Conservation (phyloP, 2,888 invertebrate species). For the Papilio gigon region DNA sequence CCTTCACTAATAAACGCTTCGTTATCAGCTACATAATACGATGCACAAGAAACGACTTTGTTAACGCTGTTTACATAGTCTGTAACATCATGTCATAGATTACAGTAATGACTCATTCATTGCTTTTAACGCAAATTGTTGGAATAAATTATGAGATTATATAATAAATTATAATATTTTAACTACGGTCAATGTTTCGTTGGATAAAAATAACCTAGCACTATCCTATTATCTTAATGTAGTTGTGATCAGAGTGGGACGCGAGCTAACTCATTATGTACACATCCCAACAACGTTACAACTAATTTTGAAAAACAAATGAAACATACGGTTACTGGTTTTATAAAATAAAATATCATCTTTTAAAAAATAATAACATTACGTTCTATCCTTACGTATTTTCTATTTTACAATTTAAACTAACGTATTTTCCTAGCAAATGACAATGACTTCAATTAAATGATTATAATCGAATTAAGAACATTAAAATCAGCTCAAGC, state of each 20-base stretch:
- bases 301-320: not conserved
- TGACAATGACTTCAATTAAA: conserved; percentile 50
- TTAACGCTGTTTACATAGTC: conserved; percentile 17
- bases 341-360: not conserved
- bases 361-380: too few relatives aligned
- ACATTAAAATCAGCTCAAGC: conserved; percentile 65
- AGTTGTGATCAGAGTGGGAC: not conserved
- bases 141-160: conserved; percentile 3
- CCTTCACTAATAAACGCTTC: conserved; percentile 15
- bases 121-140: conserved; percentile 21
- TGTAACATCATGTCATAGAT: conserved; percentile 16
- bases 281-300: not conserved
- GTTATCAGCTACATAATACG: conserved; percentile 25
- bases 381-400: too few relatives aligned
- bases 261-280: conserved; percentile 1
- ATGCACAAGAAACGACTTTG: conserved; percentile 23
- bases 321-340: not conserved
- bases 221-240: conserved; percentile 4
- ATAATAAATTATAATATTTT: conserved; percentile 11
- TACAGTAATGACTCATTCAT: conserved; percentile 14
- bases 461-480: conserved; percentile 69
- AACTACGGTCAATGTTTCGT: not conserved
- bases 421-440: not conserved
- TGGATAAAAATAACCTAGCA: conserved; percentile 15
- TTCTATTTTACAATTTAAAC: too few relatives aligned